Percentiles rank a stretch among this genome's conserved stretches.
Evolutionary conservation across 1,140 invertebrate genomes (phyloP).

Genomic region (Drosophila nebulosa): DNA sequence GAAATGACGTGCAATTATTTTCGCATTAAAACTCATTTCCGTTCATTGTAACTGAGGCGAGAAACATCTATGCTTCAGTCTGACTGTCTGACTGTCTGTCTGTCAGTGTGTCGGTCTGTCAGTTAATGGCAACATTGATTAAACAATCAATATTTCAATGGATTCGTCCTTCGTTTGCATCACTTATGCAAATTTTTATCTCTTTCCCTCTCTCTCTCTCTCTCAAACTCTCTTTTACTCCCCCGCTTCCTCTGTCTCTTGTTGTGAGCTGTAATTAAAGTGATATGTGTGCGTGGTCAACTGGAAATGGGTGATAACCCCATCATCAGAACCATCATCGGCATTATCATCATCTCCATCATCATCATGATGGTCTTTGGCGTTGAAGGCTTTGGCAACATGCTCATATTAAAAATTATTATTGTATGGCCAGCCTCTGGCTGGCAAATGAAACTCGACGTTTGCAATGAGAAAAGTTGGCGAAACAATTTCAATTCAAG

Average conservation of each 20-base stretch:
- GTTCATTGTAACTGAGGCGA: constrained; percentile 61
- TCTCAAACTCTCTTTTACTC: background rate
- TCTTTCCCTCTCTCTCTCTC: background rate
- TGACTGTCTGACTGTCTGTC: background rate
- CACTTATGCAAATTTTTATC: constrained; percentile 36
- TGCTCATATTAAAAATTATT: constrained; percentile 70
- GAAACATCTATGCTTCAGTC: constrained; percentile 45
- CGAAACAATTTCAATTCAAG: background rate
- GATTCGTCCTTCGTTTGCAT: constrained; percentile 20
- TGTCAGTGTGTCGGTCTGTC: constrained; percentile 27
- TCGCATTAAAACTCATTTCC: constrained; percentile 69
- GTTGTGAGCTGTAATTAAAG: constrained; percentile 60
- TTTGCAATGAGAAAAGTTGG: constrained; percentile 60
- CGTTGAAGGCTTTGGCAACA: constrained; percentile 28
- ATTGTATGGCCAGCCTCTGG: constrained; percentile 27
- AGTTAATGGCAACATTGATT: constrained; percentile 56
- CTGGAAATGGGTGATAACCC: constrained; percentile 25
- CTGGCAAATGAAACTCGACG: constrained; percentile 17
- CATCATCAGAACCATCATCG: constrained; percentile 34
- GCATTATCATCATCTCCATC: constrained; percentile 8
- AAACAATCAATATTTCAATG: constrained; percentile 62
- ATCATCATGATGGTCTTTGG: background rate
- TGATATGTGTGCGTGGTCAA: constrained; percentile 55
- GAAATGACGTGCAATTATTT: constrained; percentile 73
- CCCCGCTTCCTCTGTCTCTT: constrained; percentile 2